Evolutionary conservation across 2,113 vertebrate genomes (phyloP).

Genomic region (Cromileptes altivelis): DNA sequence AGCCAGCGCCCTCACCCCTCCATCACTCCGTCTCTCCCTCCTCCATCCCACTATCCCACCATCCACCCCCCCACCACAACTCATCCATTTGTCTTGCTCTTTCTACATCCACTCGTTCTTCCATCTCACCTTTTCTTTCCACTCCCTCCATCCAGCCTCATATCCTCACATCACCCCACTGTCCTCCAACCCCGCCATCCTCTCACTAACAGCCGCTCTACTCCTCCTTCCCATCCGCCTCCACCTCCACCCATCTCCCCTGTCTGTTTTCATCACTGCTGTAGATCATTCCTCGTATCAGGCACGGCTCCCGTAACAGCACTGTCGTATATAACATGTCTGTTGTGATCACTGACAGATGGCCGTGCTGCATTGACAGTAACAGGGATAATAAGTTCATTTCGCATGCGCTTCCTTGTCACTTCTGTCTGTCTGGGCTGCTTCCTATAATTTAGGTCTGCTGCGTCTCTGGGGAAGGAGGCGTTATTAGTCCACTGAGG

Average conservation of each 20-base stretch:
- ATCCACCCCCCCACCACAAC: constrained; percentile 32
- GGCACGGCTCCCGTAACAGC: constrained; percentile 46
- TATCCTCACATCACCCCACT: constrained; percentile 25
- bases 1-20: constrained; percentile 66
- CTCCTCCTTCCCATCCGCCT: constrained; percentile 38
- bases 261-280: constrained; percentile 71
- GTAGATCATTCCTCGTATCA: constrained; percentile 68
- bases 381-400: constrained; percentile 78
- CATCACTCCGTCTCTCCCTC: constrained; percentile 44
- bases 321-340: constrained; percentile 67
- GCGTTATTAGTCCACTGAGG: constrained; percentile 68
- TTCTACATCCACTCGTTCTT: constrained; percentile 7
- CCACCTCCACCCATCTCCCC: constrained; percentile 69
- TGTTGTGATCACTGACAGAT: constrained; percentile 78
- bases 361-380: constrained; percentile 62
- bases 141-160: constrained; percentile 3
- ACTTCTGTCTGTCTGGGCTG: constrained; percentile 63
- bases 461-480: constrained; percentile 61
- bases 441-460: constrained; percentile 75
- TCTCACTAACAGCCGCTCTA: constrained; percentile 4
- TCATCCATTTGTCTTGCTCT: constrained; percentile 34
- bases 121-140: constrained; percentile 8
- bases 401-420: constrained; percentile 66
- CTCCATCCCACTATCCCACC: constrained; percentile 20
- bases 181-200: background rate